These are phyloP conservation scores for Sebastes wilsoni DNA, from an alignment of 2,797 vertebrate species.

Conservation along the genomic window DNA sequence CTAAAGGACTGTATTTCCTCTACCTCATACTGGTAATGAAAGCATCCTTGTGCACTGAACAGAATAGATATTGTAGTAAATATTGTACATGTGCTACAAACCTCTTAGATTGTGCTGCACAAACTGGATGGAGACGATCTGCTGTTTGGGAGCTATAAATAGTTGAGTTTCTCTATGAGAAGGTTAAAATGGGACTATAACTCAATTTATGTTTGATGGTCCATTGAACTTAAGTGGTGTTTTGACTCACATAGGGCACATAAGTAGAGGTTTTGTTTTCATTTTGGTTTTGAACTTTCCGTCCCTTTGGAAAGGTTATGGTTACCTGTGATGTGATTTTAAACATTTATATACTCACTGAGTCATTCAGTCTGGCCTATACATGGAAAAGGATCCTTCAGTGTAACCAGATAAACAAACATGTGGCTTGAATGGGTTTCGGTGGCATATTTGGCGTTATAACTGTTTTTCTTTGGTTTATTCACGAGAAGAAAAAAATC, in stretches of 20 bases:
- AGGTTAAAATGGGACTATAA: neutral
- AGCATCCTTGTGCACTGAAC: neutral
- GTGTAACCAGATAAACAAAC: conserved; percentile 22
- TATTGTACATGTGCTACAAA: neutral
- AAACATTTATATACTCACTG: neutral
- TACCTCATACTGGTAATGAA: neutral
- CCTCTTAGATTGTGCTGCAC: neutral
- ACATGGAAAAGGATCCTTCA: neutral
- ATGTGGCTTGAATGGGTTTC: neutral
- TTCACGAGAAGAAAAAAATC: neutral
- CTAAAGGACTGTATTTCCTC: too few relatives aligned
- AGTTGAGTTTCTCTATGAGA: neutral
- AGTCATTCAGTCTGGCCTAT: neutral
- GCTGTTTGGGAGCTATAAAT: neutral
- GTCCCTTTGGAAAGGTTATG: neutral
- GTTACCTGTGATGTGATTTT: neutral
- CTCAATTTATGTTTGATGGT: conserved; percentile 15
- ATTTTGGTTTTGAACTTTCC: neutral
- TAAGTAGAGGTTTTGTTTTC: neutral
- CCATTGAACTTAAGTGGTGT: neutral
- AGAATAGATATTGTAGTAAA: neutral
- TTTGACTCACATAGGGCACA: neutral
- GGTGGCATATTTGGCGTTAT: neutral
- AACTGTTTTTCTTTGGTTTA: neutral
- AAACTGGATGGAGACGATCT: neutral